Percentiles rank a stretch among this genome's conserved stretches.
phyloP scores from a whole-genome alignment of 2,888 invertebrate genomes.

The Aphidius colemani region DNA sequence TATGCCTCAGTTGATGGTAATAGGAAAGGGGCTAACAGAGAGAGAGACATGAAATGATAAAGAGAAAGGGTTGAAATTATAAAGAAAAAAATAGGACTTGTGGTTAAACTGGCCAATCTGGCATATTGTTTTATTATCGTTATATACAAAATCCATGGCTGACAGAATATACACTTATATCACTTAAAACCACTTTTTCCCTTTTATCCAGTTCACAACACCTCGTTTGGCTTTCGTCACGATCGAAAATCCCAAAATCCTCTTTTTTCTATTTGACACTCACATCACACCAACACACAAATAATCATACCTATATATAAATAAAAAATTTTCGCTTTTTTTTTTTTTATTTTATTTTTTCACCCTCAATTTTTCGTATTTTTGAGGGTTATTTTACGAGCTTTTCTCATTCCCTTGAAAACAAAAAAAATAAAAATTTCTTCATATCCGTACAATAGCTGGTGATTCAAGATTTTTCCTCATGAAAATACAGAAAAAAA shows the following conservation, averaged over 20 bases:
- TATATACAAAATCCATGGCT: neutral
- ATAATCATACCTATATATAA: neutral
- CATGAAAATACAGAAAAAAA: too few relatives aligned
- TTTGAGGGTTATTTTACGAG: too few relatives aligned
- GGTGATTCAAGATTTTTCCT: too few relatives aligned
- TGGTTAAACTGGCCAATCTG: constrained; percentile 16
- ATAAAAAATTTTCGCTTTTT: too few relatives aligned
- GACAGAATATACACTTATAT: neutral
- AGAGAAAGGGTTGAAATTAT: neutral
- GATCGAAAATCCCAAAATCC: constrained; percentile 36
- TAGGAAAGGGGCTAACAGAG: neutral
- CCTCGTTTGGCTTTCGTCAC: constrained; percentile 35
- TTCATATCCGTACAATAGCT: too few relatives aligned
- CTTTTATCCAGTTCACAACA: constrained; percentile 29
- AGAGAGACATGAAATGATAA: neutral
- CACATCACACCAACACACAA: neutral
- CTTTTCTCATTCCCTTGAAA: too few relatives aligned
- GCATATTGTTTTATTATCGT: constrained; percentile 4
- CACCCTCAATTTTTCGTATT: too few relatives aligned
- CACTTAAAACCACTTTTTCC: neutral
- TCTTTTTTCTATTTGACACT: constrained; percentile 21
- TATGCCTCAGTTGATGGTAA: too few relatives aligned
- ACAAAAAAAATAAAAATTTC: too few relatives aligned
- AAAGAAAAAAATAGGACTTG: too few relatives aligned
- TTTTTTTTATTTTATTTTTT: too few relatives aligned